Base-by-base conservation (phyloP, 2,797 vertebrate genomes). In the Rhinatrema bivittatum region DNA sequence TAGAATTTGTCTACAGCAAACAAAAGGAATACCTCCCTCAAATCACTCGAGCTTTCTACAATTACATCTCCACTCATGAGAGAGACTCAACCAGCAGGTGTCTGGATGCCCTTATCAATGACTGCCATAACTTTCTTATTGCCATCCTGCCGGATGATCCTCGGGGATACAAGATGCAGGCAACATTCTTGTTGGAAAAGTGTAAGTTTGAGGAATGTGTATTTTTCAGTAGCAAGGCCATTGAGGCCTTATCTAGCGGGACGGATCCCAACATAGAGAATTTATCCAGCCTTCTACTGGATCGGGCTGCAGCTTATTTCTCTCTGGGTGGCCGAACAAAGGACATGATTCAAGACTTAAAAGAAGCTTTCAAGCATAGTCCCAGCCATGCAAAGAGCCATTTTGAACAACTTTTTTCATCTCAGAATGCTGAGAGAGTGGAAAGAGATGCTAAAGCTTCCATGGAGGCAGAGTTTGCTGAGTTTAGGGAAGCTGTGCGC, bases 221-320 rank as follows among this genome's bases (percentile, higher is more conserved):
- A 20, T 76, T 74, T 0, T 63, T 63, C 0, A 90, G 85, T 46
- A 80, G 76, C 29, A 53, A 43, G 20, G 72, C 75, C 22, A 62
- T 92, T 2, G 45, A 62, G 50, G 15, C 43, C 0, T 20, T 51
- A 16, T 24, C 46, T 0, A n/a, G 14, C 1, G 41, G 34, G 6
- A 17, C 13, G 3, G 10, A 22, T 5, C 17, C 43, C 15, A 23
- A 39, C 50, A 45, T 62, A 19, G 80, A 86, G 53, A 52, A 23
- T 23, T 64, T 37, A 53, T 78, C 80, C 3, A 44, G 68, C 25
- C 72, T 94, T 28, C 56, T 93, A 14, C 72, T 88, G 20, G 50
- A 78, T 8, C 77, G 87, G n/a, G 91, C 93, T 0, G 89, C 87
- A 2, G 81, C 88, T 0, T 74, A 67, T 56, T 88, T 91, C 50